These are phyloP conservation scores for Bilobella aurantiaca DNA, from an alignment of 1,140 invertebrate species.

Conservation along the genomic window DNA sequence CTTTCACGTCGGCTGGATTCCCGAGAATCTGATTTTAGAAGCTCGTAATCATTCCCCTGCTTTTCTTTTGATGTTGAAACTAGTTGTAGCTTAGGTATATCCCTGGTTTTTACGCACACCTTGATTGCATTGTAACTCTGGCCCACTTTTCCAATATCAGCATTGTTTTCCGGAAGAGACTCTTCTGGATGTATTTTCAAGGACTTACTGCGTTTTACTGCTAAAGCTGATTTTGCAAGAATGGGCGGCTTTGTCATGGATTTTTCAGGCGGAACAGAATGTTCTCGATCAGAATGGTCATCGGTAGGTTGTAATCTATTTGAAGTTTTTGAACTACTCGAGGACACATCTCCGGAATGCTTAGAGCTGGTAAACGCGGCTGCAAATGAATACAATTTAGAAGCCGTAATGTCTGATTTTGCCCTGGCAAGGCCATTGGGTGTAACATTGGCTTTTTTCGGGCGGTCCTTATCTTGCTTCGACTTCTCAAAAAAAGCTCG, in stretches of 20 bases:
- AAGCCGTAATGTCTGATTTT: constrained; percentile 30
- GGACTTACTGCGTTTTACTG: constrained; percentile 41
- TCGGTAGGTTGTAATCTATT: no score
- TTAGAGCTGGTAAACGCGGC: constrained; percentile 20
- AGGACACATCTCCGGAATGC: constrained; percentile 31
- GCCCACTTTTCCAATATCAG: background rate
- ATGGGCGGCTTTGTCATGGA: constrained; percentile 11
- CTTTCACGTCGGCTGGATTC: constrained; percentile 10
- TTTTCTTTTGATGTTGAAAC: no score
- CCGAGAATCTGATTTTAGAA: background rate
- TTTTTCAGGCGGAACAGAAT: constrained; percentile 10
- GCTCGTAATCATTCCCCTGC: no score
- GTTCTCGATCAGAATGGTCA: no score
- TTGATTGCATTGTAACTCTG: constrained; percentile 19
- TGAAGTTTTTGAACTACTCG: constrained; percentile 20
- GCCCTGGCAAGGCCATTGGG: constrained; percentile 29
- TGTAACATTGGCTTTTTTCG: constrained; percentile 22
- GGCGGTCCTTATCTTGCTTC: constrained; percentile 30
- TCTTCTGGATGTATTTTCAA: constrained; percentile 34
- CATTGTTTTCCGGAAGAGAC: background rate
- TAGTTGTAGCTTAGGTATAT: constrained; percentile 29
- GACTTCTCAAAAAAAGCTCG: constrained; percentile 44
- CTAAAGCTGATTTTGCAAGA: constrained; percentile 28
- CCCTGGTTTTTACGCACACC: constrained; percentile 27
- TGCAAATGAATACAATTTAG: constrained; percentile 25